phyloP scores from a whole-genome alignment of 2,888 invertebrate genomes.

The Venusia cambrica region DNA sequence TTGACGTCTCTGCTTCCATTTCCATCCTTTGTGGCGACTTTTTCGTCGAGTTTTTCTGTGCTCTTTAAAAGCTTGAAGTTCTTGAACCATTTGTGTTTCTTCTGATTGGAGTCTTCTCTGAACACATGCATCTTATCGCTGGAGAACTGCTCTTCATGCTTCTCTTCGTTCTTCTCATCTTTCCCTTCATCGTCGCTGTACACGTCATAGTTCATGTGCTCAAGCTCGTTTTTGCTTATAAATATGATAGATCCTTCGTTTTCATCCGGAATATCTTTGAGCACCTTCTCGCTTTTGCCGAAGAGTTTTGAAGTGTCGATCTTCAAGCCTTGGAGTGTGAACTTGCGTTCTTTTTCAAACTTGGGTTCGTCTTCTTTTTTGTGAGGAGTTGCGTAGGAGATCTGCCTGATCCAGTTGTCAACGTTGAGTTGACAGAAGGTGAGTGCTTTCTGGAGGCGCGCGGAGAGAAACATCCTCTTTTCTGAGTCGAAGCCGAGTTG shows the following conservation, averaged over 20 bases:
- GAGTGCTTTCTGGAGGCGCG: constrained; percentile 83
- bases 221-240: constrained; percentile 83
- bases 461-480: constrained; percentile 83
- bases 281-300: constrained; percentile 75
- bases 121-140: constrained; percentile 76
- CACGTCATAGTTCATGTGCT: constrained; percentile 81
- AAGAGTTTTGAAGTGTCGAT: constrained; percentile 73
- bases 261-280: constrained; percentile 79
- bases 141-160: constrained; percentile 62
- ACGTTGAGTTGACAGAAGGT: constrained; percentile 84
- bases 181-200: constrained; percentile 76
- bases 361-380: constrained; percentile 77
- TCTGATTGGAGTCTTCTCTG: constrained; percentile 72
- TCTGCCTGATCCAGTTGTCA: constrained; percentile 84
- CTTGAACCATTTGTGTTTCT: constrained; percentile 85
- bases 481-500: constrained; percentile 83
- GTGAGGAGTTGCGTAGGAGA: constrained; percentile 73
- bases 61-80: constrained; percentile 78
- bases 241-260: constrained; percentile 85
- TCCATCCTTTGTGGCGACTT: constrained; percentile 59
- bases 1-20: constrained; percentile 68
- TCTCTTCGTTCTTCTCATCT: constrained; percentile 68
- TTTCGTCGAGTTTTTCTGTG: constrained; percentile 70
- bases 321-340: constrained; percentile 74
- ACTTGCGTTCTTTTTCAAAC: constrained; percentile 76